A percentile compares a stretch with the other conserved stretches of the same genome.
These are phyloP conservation scores for Artibeus jamaicensis DNA, from an alignment of 2,797 vertebrate species.

Conservation along the genomic window DNA sequence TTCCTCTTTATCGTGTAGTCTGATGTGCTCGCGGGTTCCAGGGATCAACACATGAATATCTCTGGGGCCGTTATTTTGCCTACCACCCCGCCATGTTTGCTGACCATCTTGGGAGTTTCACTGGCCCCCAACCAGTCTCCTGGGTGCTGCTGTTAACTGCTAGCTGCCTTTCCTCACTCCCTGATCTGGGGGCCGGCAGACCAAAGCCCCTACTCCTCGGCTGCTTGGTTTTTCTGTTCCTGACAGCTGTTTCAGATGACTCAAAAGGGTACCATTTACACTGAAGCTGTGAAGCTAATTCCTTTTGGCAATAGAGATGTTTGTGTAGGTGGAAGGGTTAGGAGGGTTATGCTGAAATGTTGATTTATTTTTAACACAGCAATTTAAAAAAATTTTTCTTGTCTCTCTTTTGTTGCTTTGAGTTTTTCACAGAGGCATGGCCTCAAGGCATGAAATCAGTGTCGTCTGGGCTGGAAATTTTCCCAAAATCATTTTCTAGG, in stretches of 20 bases:
- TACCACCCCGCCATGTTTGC: background rate
- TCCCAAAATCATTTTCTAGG: background rate
- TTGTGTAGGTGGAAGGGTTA: background rate
- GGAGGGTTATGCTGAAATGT: background rate
- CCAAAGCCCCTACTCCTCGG: fast-evolving
- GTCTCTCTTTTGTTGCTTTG: background rate
- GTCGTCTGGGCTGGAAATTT: background rate
- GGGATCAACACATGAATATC: background rate
- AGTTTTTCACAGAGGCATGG: background rate
- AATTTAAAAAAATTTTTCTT: background rate
- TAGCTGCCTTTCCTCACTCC: background rate
- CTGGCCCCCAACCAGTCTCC: background rate
- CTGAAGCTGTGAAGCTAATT: background rate
- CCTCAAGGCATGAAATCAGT: background rate
- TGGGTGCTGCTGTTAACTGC: background rate
- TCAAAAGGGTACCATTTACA: background rate
- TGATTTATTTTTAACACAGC: background rate
- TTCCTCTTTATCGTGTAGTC: background rate
- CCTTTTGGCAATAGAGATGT: background rate
- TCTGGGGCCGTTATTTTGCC: background rate
- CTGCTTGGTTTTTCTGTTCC: background rate
- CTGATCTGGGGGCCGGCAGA: background rate
- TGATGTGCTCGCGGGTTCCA: background rate
- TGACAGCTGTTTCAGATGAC: background rate
- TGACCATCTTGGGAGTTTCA: background rate